phyloP scores from a whole-genome alignment of 1,140 invertebrate species.

The Megalonaias nervosa region DNA sequence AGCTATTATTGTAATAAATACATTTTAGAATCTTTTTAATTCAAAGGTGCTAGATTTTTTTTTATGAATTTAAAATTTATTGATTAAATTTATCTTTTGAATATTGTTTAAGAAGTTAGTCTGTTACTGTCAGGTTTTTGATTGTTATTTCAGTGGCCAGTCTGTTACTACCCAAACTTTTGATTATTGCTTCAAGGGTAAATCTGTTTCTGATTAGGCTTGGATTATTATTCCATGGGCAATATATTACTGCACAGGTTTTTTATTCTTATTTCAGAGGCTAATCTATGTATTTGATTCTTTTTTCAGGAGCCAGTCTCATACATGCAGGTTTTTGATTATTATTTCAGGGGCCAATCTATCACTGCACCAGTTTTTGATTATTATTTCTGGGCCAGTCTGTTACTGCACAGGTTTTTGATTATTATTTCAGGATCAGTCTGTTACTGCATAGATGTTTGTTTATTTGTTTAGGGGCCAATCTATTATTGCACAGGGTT shows the following conservation, averaged over 20 bases:
- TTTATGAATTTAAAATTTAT: too few relatives aligned
- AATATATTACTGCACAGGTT: conserved; percentile 69
- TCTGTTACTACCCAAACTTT: conserved; percentile 65
- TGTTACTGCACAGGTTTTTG: too few relatives aligned
- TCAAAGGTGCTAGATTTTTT: too few relatives aligned
- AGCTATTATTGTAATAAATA: too few relatives aligned
- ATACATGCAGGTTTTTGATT: background rate
- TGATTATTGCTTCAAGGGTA: conserved; percentile 63
- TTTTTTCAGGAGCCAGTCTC: background rate
- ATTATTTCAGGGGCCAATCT: conserved; percentile 66
- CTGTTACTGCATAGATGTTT: conserved; percentile 67
- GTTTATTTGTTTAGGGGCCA: conserved; percentile 63
- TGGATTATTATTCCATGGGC: conserved; percentile 63
- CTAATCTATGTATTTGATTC: background rate
- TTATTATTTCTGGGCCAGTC: conserved; percentile 26
- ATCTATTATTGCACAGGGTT: conserved; percentile 67
- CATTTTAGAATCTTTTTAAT: too few relatives aligned
- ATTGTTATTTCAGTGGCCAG: conserved; percentile 63
- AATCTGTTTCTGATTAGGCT: conserved; percentile 69
- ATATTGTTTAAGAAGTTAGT: conserved; percentile 59
- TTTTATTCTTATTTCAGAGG: conserved; percentile 42
- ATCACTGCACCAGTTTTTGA: conserved; percentile 65
- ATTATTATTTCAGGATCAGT: conserved; percentile 62
- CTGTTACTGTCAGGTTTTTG: too few relatives aligned
- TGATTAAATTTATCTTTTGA: background rate